Conservation (phyloP, 2,797 vertebrate genomes). For the Columba guinea region DNA sequence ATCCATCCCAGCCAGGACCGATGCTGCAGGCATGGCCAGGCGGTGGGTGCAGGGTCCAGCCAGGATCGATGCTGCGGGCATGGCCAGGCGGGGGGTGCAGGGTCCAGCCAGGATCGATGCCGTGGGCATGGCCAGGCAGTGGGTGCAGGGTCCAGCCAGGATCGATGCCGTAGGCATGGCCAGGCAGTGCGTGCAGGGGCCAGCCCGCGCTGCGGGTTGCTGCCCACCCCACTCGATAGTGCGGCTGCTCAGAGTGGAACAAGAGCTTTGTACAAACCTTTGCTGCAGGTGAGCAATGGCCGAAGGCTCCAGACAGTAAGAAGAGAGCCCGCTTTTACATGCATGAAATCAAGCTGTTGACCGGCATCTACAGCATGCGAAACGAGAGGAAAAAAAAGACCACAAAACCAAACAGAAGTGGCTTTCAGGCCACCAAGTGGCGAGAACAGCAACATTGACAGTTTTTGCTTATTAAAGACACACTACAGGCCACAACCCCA, state of each 20-base stretch:
- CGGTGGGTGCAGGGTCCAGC: no score
- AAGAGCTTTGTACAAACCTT: not conserved
- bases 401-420: not conserved
- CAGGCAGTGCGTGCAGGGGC: not conserved
- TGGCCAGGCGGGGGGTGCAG: rapidly evolving
- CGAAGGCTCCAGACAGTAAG: rapidly evolving
- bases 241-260: not conserved
- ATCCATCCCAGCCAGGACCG: no score
- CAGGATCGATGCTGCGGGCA: rapidly evolving
- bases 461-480: not conserved
- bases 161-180: rapidly evolving
- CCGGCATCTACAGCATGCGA: not conserved
- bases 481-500: not conserved
- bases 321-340: rapidly evolving
- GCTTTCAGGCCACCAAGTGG: not conserved
- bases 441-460: rapidly evolving
- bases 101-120: not conserved
- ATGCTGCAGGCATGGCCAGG: no score
- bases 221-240: rapidly evolving
- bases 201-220: no score
- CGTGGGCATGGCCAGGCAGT: no score
- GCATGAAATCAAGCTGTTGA: not conserved
- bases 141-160: not conserved
- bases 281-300: not conserved
- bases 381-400: not conserved